Base-by-base conservation (phyloP, 2,113 vertebrate genomes). In the Nansenia antarctica region DNA sequence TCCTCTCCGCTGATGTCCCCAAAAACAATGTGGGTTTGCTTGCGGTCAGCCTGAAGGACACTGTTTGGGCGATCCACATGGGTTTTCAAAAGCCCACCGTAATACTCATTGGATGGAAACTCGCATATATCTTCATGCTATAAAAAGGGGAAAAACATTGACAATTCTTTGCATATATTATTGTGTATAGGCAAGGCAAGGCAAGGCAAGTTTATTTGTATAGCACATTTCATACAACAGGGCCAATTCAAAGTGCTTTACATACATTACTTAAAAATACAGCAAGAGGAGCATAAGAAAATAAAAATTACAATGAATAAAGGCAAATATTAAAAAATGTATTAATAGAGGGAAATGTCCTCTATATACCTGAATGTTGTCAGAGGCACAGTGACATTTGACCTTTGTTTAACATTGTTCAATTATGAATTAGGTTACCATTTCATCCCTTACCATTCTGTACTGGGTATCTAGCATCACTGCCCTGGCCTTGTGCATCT, bases 81-180 rank as follows among this genome's bases (percentile, higher is more conserved):
- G 0, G 94, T 96, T 57, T 61, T 80, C 67, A 98, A 86, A 3
- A 14, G 79, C 0, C 0, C 15, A 0, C 67, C 0, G 1, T 98
- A 98, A 79, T 93, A 98, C 65, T 91, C 86, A 12, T 53, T 0
- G 0, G 96, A 96, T 0, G 96, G 95, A 78, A 98, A 98, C 60
- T 68, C 0, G 0, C 96, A 98, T 77, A 98, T 96, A 2, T 58
- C 62, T 37, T 81, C 3, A 20, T 97, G 96, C 96, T 98, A 67
- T 5, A 2, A 65, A 70, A 1, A 18, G 47, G 2, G 29, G 4
- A 59, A 54, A 12, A 5, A 15, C 9, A 42, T 55, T 4, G 27
- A 8, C 35, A 11, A 34, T 27, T 55, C 9, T 7, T 9, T 1
- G 60, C 1, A 70, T 9, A 30, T 7, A 37, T 18, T 49, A n/a